phyloP scores from a whole-genome alignment of 2,888 invertebrate genomes.

The Metalampra italica region DNA sequence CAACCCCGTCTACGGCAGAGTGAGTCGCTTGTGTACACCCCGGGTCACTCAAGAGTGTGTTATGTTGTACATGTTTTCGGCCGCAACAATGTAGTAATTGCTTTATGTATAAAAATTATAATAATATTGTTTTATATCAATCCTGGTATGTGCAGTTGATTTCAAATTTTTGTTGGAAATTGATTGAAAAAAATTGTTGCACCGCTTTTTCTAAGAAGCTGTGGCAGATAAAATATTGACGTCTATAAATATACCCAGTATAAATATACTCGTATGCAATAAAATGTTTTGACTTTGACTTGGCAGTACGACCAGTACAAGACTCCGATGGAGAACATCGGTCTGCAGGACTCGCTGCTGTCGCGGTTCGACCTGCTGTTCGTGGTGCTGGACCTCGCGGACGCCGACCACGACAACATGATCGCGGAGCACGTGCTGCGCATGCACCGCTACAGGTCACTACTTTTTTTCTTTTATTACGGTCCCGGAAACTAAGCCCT shows the following conservation, averaged over 20 bases:
- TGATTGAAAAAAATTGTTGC: no score
- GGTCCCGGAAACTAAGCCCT: background rate
- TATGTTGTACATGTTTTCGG: no score
- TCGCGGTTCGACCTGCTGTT: conserved; percentile 99
- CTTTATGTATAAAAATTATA: no score
- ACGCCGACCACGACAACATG: conserved; percentile 92
- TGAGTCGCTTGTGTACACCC: conserved; percentile 18
- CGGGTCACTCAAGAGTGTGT: background rate
- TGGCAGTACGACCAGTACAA: conserved; percentile 97
- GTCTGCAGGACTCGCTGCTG: conserved; percentile 96
- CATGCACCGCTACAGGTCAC: conserved; percentile 95
- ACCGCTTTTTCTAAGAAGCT: no score
- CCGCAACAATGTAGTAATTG: no score
- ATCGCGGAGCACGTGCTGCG: conserved; percentile 98
- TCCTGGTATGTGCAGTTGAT: no score
- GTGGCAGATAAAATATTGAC: no score
- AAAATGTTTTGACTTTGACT: no score
- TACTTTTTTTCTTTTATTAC: background rate
- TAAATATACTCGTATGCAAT: no score
- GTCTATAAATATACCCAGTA: no score
- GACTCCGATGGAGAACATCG: conserved; percentile 99
- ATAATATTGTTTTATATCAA: no score
- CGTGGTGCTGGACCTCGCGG: conserved; percentile 96
- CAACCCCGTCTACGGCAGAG: conserved; percentile 98
- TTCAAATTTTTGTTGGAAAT: no score